phyloP scores from a whole-genome alignment of 2,888 invertebrate genomes.

The Cephus runcator region DNA sequence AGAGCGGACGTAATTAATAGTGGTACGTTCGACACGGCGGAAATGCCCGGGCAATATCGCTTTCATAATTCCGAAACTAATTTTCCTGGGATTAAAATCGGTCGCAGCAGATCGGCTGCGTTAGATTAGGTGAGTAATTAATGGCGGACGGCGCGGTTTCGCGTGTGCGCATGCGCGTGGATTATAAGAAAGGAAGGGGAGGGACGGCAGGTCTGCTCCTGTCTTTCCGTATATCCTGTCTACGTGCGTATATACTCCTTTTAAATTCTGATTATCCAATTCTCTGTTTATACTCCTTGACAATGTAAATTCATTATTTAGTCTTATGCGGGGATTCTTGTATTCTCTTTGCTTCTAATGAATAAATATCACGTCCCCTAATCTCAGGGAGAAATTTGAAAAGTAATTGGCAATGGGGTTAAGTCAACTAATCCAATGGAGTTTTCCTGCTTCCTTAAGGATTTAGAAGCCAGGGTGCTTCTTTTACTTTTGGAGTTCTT shows the following conservation, averaged over 20 bases:
- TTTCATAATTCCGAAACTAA: background rate
- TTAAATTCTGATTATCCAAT: background rate
- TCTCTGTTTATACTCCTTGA: background rate
- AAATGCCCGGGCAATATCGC: background rate
- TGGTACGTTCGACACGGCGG: background rate
- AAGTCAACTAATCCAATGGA: background rate
- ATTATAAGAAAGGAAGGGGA: background rate
- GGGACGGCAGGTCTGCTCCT: background rate
- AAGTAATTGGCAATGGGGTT: background rate
- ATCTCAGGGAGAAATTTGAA: background rate
- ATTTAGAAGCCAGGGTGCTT: background rate
- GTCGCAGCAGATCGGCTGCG: background rate
- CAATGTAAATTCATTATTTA: background rate
- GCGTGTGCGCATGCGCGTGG: background rate
- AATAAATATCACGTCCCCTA: background rate
- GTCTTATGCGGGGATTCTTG: background rate
- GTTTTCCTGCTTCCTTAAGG: background rate
- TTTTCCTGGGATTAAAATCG: background rate
- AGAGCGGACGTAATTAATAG: background rate
- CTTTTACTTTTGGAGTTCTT: background rate
- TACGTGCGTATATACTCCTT: background rate
- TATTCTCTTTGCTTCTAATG: background rate
- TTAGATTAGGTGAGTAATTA: background rate
- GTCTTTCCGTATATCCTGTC: background rate
- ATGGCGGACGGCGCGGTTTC: background rate